These are phyloP conservation scores for Pristionchus japonicus DNA, from an alignment of 2,888 invertebrate genomes.

Conservation along the genomic window DNA sequence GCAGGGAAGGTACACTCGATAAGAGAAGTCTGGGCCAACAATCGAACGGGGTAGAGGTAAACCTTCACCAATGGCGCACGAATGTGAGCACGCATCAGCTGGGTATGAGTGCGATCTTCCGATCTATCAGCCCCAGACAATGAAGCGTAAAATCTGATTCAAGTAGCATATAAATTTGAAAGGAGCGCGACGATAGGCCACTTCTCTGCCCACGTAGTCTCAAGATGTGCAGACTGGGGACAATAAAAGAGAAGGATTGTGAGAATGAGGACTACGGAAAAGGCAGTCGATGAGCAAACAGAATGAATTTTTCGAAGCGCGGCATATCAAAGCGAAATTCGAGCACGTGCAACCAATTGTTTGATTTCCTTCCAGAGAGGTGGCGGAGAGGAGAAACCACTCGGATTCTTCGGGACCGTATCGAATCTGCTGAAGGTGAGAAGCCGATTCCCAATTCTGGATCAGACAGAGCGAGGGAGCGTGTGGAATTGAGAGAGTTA, in stretches of 20 bases:
- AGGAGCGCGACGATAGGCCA: background rate
- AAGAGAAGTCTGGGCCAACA: too few species aligned
- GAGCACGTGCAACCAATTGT: background rate
- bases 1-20: too few species aligned
- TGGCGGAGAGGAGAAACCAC: constrained; percentile 14
- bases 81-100: too few species aligned
- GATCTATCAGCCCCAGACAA: too few species aligned
- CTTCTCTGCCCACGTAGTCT: background rate
- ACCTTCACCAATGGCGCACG: too few species aligned
- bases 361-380: background rate
- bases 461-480: background rate
- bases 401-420: constrained; percentile 26
- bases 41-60: too few species aligned
- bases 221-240: too few species aligned
- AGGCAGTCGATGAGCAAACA: background rate
- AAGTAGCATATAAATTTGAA: too few species aligned
- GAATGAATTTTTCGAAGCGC: background rate
- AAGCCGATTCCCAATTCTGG: background rate
- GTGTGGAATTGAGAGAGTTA: background rate
- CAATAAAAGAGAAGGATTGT: too few species aligned
- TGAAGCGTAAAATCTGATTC: too few species aligned
- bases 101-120: background rate
- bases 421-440: constrained; percentile 32
- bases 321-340: background rate
- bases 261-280: background rate